phyloP scores from a whole-genome alignment of 2,797 vertebrate genomes.

The Bufotes viridis region DNA sequence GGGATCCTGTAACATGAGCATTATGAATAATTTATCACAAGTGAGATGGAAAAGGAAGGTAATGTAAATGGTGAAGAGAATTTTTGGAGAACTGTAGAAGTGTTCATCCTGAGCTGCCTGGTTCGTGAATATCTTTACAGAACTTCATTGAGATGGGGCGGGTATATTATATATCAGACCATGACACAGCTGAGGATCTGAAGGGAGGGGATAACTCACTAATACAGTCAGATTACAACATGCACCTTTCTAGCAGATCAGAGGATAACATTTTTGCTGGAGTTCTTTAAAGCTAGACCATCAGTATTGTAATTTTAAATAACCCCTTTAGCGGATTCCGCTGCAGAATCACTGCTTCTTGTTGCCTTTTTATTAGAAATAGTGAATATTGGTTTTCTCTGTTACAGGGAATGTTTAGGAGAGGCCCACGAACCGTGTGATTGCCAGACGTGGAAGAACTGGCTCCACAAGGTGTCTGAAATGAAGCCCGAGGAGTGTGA shows the following conservation, averaged over 20 bases:
- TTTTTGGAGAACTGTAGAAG: not conserved
- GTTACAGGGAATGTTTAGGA: slow-evolving; percentile 92
- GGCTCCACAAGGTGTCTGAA: slow-evolving; percentile 94
- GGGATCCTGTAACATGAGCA: slow-evolving; percentile 8
- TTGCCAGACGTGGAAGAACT: slow-evolving; percentile 95
- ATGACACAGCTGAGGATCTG: no score
- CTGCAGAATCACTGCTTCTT: not conserved
- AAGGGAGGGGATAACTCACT: no score
- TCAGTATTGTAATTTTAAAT: no score
- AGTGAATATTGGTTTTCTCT: not conserved
- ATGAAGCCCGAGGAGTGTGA: slow-evolving; percentile 98
- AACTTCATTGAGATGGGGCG: not conserved
- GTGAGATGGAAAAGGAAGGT: not conserved
- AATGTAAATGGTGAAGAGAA: not conserved
- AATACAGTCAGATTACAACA: no score
- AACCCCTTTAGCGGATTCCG: no score
- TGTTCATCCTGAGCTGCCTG: not conserved
- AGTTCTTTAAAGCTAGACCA: no score
- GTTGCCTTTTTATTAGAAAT: not conserved
- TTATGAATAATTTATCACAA: slow-evolving; percentile 38
- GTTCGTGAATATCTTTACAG: not conserved
- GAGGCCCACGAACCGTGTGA: slow-evolving; percentile 98
- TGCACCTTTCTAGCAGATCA: no score
- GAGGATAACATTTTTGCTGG: no score
- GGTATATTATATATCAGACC: no score